These are phyloP conservation scores for Microctenopoma stevenorrisi DNA, from an alignment of 2,797 vertebrate species.

Conservation along the genomic window DNA sequence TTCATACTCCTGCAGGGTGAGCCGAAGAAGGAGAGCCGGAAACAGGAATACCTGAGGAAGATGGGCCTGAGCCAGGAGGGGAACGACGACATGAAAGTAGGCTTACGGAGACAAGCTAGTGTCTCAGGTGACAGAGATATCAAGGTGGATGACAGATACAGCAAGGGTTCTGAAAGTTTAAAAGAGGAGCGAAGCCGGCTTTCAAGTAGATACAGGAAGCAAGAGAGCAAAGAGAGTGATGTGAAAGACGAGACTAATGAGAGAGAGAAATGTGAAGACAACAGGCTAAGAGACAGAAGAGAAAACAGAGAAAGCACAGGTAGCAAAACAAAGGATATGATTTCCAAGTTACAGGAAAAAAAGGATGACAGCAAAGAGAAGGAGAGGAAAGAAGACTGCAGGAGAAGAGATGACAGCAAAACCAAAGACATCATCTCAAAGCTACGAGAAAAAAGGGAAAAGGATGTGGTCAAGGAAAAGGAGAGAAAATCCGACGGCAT, in stretches of 20 bases:
- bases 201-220: constrained; percentile 57
- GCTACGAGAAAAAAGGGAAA: constrained; percentile 80
- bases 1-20: constrained; percentile 71
- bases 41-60: constrained; percentile 84
- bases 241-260: constrained; percentile 72
- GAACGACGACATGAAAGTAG: constrained; percentile 67
- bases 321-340: constrained; percentile 84
- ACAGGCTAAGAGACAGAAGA: constrained; percentile 69
- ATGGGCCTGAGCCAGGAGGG: constrained; percentile 84
- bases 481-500: constrained; percentile 78
- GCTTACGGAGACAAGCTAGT: constrained; percentile 61
- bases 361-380: constrained; percentile 76
- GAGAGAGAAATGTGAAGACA: constrained; percentile 81
- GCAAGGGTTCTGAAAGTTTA: constrained; percentile 50
- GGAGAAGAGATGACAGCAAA: constrained; percentile 76
- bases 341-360: constrained; percentile 83
- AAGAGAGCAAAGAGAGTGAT: constrained; percentile 67
- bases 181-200: constrained; percentile 61
- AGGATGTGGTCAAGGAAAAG: constrained; percentile 79
- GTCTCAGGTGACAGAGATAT: constrained; percentile 55
- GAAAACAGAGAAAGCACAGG: constrained; percentile 83
- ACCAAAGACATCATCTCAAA: constrained; percentile 85
- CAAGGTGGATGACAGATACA: constrained; percentile 61
- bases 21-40: constrained; percentile 81
- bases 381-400: constrained; percentile 78